These are phyloP conservation scores for Neoascia interrupta DNA, from an alignment of 2,888 invertebrate species.

Conservation along the genomic window DNA sequence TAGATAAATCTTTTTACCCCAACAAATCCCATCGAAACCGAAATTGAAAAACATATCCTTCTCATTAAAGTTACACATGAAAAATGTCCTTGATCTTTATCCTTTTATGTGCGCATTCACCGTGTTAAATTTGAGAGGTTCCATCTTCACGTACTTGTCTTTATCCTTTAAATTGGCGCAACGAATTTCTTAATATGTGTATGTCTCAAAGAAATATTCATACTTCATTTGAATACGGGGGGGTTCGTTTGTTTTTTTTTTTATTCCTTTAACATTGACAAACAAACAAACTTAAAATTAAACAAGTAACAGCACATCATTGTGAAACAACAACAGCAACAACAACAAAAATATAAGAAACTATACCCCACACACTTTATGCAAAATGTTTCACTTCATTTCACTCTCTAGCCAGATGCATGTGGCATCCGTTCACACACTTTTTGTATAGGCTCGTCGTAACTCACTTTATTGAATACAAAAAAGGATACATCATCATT, in stretches of 20 bases:
- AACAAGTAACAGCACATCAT: slow-evolving; percentile 1
- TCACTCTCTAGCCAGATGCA: slow-evolving; percentile 14
- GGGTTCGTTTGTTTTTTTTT: neutral
- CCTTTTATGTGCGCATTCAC: slow-evolving; percentile 49
- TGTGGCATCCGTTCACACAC: slow-evolving; percentile 14
- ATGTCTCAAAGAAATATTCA: neutral
- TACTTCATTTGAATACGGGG: neutral
- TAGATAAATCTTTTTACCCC: too few species aligned
- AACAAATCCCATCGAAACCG: too few species aligned
- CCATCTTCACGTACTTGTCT: slow-evolving; percentile 46
- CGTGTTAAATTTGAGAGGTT: slow-evolving; percentile 44
- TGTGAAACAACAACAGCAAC: neutral
- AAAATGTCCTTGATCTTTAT: slow-evolving; percentile 53
- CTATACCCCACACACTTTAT: too few species aligned
- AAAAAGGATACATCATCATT: slow-evolving; percentile 12
- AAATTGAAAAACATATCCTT: too few species aligned
- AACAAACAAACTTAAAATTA: slow-evolving; percentile 47
- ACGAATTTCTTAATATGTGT: neutral
- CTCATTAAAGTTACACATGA: slow-evolving; percentile 27
- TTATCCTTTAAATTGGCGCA: slow-evolving; percentile 33
- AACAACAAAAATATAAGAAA: too few species aligned
- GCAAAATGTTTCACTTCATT: neutral
- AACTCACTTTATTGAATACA: slow-evolving; percentile 6
- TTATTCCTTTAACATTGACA: too few species aligned
- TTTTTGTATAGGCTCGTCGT: too few species aligned